These are phyloP conservation scores for Chrysodeixis includens DNA, from an alignment of 2,888 invertebrate genomes.

Conservation along the genomic window DNA sequence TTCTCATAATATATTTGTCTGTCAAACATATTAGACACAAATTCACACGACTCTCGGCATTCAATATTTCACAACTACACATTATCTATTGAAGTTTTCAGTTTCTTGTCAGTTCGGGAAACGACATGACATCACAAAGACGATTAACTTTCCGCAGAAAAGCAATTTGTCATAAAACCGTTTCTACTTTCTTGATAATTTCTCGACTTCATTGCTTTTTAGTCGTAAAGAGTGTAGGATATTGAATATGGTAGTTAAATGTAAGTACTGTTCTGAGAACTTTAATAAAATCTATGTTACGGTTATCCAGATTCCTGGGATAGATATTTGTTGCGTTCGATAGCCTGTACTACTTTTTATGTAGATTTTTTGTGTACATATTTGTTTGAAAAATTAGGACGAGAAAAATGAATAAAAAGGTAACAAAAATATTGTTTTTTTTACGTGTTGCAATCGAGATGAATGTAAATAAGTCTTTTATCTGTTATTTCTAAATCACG, in stretches of 20 bases:
- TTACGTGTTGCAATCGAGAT: no score
- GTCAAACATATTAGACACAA: no score
- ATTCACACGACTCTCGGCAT: no score
- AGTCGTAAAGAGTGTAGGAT: constrained; percentile 1
- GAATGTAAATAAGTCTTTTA: no score
- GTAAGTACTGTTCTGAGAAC: neutral
- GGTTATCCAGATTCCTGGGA: neutral
- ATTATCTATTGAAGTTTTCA: constrained; percentile 10
- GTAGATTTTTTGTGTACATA: no score
- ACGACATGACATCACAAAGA: constrained; percentile 11
- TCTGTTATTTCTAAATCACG: no score
- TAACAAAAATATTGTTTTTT: no score
- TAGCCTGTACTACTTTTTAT: no score
- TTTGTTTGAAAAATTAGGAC: no score
- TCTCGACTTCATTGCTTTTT: constrained; percentile 12
- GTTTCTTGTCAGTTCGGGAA: constrained; percentile 26
- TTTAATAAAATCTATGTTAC: neutral
- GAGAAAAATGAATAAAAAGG: no score
- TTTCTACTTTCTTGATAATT: constrained; percentile 16
- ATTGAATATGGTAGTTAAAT: constrained; percentile 9
- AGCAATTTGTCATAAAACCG: constrained; percentile 8
- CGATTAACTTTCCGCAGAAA: constrained; percentile 3
- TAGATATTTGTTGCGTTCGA: neutral
- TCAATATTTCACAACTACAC: no score
- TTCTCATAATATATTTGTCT: no score